These are phyloP conservation scores for Sarcophaga peregrina DNA, from an alignment of 1,140 invertebrate species.

Conservation along the genomic window DNA sequence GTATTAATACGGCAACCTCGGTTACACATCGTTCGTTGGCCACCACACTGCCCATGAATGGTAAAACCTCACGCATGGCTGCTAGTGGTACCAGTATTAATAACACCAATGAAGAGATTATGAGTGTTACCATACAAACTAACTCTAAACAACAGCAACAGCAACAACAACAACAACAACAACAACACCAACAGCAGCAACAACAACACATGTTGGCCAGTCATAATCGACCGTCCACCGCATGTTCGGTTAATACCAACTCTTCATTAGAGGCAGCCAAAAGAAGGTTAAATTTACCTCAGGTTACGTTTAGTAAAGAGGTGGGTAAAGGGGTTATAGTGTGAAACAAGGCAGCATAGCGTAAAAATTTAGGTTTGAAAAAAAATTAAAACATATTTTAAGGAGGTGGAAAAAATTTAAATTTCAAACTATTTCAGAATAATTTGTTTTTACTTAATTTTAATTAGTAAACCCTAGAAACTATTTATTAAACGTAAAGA, in stretches of 20 bases:
- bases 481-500: too few relatives aligned
- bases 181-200: constrained; percentile 48
- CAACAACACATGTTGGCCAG: constrained; percentile 33
- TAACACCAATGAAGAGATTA: constrained; percentile 58
- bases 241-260: constrained; percentile 69
- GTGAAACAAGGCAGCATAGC: constrained; percentile 51
- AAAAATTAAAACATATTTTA: not conserved
- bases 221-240: constrained; percentile 67
- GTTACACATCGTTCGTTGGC: constrained; percentile 55
- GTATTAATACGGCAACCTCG: constrained; percentile 55
- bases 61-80: constrained; percentile 41
- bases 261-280: constrained; percentile 70
- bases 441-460: not conserved
- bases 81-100: constrained; percentile 51
- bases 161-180: constrained; percentile 3
- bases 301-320: constrained; percentile 87
- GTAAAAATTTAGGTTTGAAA: not conserved
- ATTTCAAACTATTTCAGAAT: not conserved
- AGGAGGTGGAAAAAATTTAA: not conserved
- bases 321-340: constrained; percentile 72
- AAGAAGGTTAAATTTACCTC: constrained; percentile 76
- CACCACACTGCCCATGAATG: constrained; percentile 60
- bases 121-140: constrained; percentile 49
- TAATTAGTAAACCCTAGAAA: too few relatives aligned
- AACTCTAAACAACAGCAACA: not conserved